A percentile compares a stretch with the other conserved stretches of the same genome.
Conservation (phyloP, 1,140 invertebrate genomes). For the Rhagoletis zephyria region DNA sequence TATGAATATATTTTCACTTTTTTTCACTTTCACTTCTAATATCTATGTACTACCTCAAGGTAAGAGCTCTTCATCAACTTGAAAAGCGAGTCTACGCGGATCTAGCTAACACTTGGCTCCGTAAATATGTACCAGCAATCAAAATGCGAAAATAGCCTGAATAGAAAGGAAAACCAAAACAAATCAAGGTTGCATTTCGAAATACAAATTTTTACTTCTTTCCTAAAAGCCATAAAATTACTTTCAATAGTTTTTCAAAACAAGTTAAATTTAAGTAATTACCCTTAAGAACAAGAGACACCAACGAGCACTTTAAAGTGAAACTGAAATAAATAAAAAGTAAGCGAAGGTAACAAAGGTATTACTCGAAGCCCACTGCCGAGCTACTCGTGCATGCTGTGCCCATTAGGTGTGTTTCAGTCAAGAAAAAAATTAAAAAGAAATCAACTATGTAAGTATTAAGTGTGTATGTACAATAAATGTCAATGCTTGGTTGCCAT, state of each 20-base stretch:
- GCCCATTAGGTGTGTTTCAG: not conserved
- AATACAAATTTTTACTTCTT: too few relatives aligned
- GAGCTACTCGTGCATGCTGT: not conserved
- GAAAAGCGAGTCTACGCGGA: too few relatives aligned
- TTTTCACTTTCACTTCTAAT: too few relatives aligned
- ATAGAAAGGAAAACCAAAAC: too few relatives aligned
- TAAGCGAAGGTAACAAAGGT: not conserved
- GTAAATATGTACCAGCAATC: too few relatives aligned
- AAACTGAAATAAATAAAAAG: not conserved
- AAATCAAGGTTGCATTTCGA: too few relatives aligned
- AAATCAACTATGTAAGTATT: not conserved
- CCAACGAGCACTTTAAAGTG: not conserved
- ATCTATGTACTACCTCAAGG: too few relatives aligned
- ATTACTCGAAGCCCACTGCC: not conserved
- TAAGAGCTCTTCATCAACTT: too few relatives aligned
- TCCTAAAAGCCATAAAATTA: not conserved
- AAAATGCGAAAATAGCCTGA: too few relatives aligned
- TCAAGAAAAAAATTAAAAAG: not conserved
- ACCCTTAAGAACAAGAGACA: not conserved
- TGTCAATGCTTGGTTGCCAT: not conserved
- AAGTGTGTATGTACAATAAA: not conserved
- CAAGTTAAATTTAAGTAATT: not conserved
- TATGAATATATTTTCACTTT: too few relatives aligned
- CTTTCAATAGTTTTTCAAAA: not conserved
- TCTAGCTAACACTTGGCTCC: too few relatives aligned